Conservation (phyloP, 2,888 invertebrate species). For the Microctonus hyperodae region DNA sequence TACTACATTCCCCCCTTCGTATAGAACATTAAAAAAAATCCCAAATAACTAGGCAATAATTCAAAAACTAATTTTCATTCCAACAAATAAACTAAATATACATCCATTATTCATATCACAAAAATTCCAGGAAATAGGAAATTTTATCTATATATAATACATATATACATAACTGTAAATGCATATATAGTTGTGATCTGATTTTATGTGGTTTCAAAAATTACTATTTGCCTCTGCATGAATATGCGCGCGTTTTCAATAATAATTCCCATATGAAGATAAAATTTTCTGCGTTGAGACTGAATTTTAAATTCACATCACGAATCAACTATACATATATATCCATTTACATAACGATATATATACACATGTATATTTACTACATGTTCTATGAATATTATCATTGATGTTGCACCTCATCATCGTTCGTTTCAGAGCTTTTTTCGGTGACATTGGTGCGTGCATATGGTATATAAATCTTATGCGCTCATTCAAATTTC, state of each 20-base stretch:
- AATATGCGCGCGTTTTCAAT: not conserved
- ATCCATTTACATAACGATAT: no score
- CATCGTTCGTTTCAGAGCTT: not conserved
- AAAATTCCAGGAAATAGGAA: no score
- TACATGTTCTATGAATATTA: not conserved
- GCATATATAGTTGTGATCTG: not conserved
- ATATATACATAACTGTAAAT: no score
- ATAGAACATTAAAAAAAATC: no score
- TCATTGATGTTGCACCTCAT: not conserved
- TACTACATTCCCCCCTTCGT: no score
- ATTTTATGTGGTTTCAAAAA: not conserved
- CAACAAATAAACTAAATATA: no score
- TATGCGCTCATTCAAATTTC: slow-evolving; percentile 28
- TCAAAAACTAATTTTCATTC: no score
- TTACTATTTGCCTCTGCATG: not conserved
- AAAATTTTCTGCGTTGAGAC: not conserved
- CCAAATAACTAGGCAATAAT: no score
- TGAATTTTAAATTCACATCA: not conserved
- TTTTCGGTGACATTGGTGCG: not conserved
- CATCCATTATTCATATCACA: no score
- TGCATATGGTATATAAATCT: not conserved
- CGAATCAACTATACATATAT: not conserved
- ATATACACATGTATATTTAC: not conserved
- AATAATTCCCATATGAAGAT: not conserved
- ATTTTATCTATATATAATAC: no score